Conservation (phyloP, 2,888 invertebrate species). For the Selenia dentaria region DNA sequence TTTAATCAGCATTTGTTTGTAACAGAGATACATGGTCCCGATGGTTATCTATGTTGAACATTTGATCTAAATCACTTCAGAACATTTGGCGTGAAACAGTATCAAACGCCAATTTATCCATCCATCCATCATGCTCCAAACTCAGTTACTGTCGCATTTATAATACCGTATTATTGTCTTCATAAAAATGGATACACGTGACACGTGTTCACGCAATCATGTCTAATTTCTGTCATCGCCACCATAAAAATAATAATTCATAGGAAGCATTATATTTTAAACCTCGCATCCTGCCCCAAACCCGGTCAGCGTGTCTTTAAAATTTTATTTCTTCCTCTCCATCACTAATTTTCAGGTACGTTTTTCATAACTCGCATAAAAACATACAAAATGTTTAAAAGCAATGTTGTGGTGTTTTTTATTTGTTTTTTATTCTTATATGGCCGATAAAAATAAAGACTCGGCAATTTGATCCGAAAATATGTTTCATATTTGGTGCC, state of each 20-base stretch:
- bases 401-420: slow-evolving; percentile 16
- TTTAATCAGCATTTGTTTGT: too few relatives aligned
- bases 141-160: too few relatives aligned
- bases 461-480: slow-evolving; percentile 25
- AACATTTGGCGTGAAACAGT: too few relatives aligned
- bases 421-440: slow-evolving; percentile 21
- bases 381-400: slow-evolving; percentile 15
- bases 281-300: slow-evolving; percentile 21
- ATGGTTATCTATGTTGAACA: too few relatives aligned
- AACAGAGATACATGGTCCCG: too few relatives aligned
- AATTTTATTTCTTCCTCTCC: slow-evolving; percentile 29
- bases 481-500: slow-evolving; percentile 25
- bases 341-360: slow-evolving; percentile 13
- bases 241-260: slow-evolving; percentile 22
- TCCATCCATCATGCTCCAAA: too few relatives aligned
- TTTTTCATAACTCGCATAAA: slow-evolving; percentile 11
- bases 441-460: slow-evolving; percentile 30
- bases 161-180: too few relatives aligned
- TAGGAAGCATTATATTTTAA: slow-evolving; percentile 25
- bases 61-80: too few relatives aligned
- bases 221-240: slow-evolving; percentile 25
- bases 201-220: slow-evolving; percentile 12
- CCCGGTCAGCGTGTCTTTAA: slow-evolving; percentile 26
- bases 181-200: not conserved
- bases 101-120: too few relatives aligned